Conservation (phyloP, 2,797 vertebrate genomes). For the Graptemys geographica region DNA sequence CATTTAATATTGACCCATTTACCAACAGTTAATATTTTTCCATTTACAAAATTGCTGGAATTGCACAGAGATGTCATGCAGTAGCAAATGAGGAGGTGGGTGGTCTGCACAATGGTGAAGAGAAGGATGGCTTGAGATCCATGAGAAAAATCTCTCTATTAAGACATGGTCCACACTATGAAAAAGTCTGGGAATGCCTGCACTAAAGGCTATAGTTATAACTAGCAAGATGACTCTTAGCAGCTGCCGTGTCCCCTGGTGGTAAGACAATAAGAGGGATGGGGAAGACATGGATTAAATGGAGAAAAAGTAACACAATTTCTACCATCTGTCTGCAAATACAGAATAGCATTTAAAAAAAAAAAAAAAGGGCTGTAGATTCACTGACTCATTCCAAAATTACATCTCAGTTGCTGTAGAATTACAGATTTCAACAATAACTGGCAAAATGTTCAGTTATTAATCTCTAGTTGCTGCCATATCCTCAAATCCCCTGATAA, state of each 20-base stretch:
- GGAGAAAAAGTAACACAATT: not conserved
- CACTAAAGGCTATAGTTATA: not conserved
- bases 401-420: not conserved
- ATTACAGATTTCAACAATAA: not conserved
- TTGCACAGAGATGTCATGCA: not conserved
- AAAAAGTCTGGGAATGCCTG: not conserved
- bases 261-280: not conserved
- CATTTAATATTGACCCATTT: not conserved
- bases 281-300: not conserved
- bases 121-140: too few relatives aligned
- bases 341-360: not conserved
- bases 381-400: not conserved
- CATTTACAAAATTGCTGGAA: not conserved
- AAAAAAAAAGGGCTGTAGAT: too few relatives aligned
- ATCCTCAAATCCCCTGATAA: not conserved
- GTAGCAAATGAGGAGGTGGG: not conserved
- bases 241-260: not conserved
- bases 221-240: not conserved
- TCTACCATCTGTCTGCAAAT: not conserved
- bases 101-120: too few relatives aligned
- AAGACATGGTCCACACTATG: not conserved
- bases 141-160: not conserved
- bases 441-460: not conserved
- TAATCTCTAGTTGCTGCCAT: not conserved
- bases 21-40: not conserved